Evolutionary conservation across 23 tunicate genomes (phyloP), one percentile per base, ranked within the genome.

Genomic region (Trididemnum nubilum): DNA sequence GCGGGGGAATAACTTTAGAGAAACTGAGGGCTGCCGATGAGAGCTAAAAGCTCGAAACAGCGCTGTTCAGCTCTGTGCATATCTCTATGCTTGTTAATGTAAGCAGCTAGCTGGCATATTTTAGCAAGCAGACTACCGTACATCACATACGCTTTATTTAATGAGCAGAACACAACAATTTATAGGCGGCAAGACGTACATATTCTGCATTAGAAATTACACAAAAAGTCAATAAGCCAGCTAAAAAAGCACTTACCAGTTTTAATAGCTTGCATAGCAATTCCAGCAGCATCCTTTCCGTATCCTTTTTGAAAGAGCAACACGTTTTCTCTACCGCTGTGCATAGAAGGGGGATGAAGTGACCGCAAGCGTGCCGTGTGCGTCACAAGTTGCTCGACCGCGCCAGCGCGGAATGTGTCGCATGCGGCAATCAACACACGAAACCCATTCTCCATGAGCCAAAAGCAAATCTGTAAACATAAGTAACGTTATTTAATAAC

Each of bases 331-430:
- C 66, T 64, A 4, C 90, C 90, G 18, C 78, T 79, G 44, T 80
- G 83, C 64, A 83, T 83, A 0, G 89, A 79, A 7, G 95, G 85
- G 15, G 97, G 94, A 71, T 96, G 94, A 23, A 91, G 81, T 1
- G 90, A 83, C 70, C 83, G 89, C 50, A 96, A 83, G 33, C 99
- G 92, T 0, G 92, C 89, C 2, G 79, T 90, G 82, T 96, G 99
- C 31, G 99, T 96, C 5, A 92, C 86, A n/a, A 96, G 90, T 54
- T 96, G 99, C 39, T 96, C 99, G 7, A 96, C 99, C 0, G 99
- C 99, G 4, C 99, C 99, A 77, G 99, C 99, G 22, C 99, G 99
- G 81, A 96, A 96, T 34, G 99, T 96, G 81, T 96, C 99, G 74
- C 99, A 96, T 0, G 99, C 99, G 2, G 99, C 99, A n/a, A 96